Evolutionary conservation across 2,797 vertebrate species (phyloP).

Genomic region (Rallus crepitans): DNA sequence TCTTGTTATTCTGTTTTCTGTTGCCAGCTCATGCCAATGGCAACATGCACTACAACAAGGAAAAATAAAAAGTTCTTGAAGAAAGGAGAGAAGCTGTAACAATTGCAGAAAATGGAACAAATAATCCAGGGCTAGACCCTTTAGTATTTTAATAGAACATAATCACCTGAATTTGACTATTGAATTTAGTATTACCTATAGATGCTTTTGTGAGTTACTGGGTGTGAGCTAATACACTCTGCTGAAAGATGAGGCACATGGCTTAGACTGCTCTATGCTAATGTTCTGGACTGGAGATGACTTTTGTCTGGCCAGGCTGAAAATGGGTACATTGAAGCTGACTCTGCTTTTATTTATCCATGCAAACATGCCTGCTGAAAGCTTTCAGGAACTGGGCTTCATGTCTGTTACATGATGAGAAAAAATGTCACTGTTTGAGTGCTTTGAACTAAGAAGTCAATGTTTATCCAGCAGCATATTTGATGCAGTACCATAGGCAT

Average conservation of each 20-base stretch:
- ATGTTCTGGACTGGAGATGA: neutral
- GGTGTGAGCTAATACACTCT: neutral
- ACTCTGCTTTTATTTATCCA: neutral
- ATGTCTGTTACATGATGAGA: neutral
- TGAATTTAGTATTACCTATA: neutral
- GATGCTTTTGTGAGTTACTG: neutral
- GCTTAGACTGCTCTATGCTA: neutral
- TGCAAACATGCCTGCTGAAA: neutral
- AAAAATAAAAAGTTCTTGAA: neutral
- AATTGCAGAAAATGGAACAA: accelerated
- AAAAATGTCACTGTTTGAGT: neutral
- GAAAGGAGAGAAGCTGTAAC: neutral
- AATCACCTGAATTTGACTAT: neutral
- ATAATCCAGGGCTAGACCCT: neutral
- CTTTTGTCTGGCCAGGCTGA: neutral
- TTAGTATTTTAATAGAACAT: neutral
- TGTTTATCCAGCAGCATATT: neutral
- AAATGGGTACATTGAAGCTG: neutral
- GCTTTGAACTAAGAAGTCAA: neutral
- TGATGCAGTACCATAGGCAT: neutral
- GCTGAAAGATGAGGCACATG: neutral
- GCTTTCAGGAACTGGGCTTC: neutral
- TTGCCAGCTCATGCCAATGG: neutral
- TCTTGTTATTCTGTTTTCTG: neutral
- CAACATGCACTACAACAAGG: neutral